Conservation (phyloP, 2,113 vertebrate species). For the Stictonetta naevosa region DNA sequence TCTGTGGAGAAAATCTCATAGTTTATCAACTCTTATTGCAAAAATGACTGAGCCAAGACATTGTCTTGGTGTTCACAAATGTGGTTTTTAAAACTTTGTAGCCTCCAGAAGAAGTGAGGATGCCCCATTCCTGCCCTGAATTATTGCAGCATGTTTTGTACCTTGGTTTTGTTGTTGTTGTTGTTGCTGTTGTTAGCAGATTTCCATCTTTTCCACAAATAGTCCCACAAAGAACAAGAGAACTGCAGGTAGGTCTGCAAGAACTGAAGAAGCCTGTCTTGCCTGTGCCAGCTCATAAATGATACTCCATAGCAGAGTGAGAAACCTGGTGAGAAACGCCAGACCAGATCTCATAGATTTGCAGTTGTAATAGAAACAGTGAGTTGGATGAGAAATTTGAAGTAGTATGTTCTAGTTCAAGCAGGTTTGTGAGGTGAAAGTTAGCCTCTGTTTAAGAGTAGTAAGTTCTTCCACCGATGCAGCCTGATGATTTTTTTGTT, state of each 20-base stretch:
- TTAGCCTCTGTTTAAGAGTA: background rate
- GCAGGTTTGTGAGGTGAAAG: background rate
- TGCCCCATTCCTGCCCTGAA: background rate
- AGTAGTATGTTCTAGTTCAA: background rate
- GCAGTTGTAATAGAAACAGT: background rate
- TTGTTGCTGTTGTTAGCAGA: background rate
- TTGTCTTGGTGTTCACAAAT: background rate
- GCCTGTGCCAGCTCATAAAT: background rate
- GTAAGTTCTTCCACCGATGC: background rate
- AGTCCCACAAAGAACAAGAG: background rate
- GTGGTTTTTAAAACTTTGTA: background rate
- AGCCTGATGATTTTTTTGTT: background rate
- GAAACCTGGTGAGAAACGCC: background rate
- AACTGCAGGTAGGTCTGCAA: background rate
- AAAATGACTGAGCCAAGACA: background rate
- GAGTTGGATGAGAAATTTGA: background rate
- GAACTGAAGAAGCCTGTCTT: background rate
- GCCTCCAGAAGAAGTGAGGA: background rate
- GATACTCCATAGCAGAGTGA: background rate
- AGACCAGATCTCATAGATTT: background rate
- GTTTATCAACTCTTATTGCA: background rate
- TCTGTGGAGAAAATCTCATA: background rate
- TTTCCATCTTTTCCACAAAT: background rate
- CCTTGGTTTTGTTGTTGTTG: background rate
- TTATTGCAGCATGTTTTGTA: background rate